phyloP scores from a whole-genome alignment of 2,888 invertebrate species.

The Epinotia bilunana region DNA sequence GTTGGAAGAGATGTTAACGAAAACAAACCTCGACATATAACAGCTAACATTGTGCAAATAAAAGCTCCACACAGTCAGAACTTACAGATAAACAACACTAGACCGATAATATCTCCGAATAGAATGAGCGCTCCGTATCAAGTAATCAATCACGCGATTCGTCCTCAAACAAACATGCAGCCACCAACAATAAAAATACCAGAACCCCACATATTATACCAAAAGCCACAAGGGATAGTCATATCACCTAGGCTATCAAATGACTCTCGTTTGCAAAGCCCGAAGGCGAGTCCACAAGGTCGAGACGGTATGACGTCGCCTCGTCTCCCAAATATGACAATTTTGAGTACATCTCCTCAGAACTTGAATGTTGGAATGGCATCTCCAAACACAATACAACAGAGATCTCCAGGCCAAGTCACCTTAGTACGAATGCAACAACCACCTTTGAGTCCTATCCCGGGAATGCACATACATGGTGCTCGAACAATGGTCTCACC shows the following conservation, averaged over 20 bases:
- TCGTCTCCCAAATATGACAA: constrained; percentile 72
- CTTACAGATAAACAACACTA: constrained; percentile 61
- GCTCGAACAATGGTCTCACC: constrained; percentile 77
- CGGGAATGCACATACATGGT: constrained; percentile 72
- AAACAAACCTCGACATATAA: constrained; percentile 70
- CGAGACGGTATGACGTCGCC: constrained; percentile 71
- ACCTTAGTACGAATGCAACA: constrained; percentile 82
- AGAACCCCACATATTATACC: constrained; percentile 79
- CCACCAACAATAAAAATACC: constrained; percentile 88
- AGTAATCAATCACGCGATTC: constrained; percentile 75
- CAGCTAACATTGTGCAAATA: constrained; percentile 77
- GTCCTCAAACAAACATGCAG: constrained; percentile 81
- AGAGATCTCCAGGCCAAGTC: constrained; percentile 77
- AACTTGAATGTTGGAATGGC: constrained; percentile 68
- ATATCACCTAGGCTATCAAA: constrained; percentile 74
- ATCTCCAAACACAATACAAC: constrained; percentile 72
- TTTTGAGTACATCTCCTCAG: constrained; percentile 72
- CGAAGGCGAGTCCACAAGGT: constrained; percentile 69
- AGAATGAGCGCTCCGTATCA: constrained; percentile 75
- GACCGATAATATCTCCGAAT: constrained; percentile 68
- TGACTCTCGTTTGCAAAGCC: constrained; percentile 75
- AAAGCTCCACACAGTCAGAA: constrained; percentile 67
- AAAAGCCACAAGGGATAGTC: constrained; percentile 76
- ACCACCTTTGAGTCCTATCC: constrained; percentile 77
- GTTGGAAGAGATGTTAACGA: constrained; percentile 65